Evolutionary conservation across 2,797 vertebrate genomes (phyloP).

Genomic region (Peromyscus eremicus): DNA sequence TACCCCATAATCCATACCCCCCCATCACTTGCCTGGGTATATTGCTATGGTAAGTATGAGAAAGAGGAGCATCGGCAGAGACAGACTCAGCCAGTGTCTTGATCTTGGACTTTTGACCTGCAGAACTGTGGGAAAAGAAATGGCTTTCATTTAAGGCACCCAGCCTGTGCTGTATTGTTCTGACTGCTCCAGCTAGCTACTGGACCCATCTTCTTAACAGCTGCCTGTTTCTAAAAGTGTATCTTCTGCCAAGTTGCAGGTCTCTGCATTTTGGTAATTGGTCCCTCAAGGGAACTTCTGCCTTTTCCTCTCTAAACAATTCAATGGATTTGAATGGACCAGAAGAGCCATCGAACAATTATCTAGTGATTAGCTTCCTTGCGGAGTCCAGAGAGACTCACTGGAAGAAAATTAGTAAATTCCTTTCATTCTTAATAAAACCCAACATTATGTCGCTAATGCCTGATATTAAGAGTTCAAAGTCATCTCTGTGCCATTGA

Average conservation of each 20-base stretch:
- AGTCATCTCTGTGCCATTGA: constrained; percentile 76
- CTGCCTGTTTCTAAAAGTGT: background rate
- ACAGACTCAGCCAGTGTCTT: background rate
- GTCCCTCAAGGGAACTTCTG: constrained; percentile 63
- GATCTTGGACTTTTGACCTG: background rate
- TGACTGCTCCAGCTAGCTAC: too few species aligned
- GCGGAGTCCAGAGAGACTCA: constrained; percentile 64
- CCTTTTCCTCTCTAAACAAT: constrained; percentile 24
- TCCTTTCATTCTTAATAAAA: constrained; percentile 82
- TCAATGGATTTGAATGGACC: constrained; percentile 48
- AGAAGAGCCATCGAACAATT: constrained; percentile 63
- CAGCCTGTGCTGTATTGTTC: background rate
- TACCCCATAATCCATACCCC: accelerated
- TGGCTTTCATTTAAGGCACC: background rate
- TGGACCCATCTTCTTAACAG: background rate
- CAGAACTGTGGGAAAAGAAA: background rate
- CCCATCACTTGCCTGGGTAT: background rate
- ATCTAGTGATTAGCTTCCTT: constrained; percentile 74
- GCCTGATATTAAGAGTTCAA: constrained; percentile 83
- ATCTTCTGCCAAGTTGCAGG: constrained; percentile 8
- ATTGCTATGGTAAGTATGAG: background rate
- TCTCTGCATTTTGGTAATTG: constrained; percentile 2
- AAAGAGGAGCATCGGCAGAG: background rate
- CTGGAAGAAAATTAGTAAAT: constrained; percentile 79
- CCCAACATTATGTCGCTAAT: constrained; percentile 81